These are phyloP conservation scores for Ceratina calcarata DNA, from an alignment of 1,140 invertebrate species.

Conservation along the genomic window DNA sequence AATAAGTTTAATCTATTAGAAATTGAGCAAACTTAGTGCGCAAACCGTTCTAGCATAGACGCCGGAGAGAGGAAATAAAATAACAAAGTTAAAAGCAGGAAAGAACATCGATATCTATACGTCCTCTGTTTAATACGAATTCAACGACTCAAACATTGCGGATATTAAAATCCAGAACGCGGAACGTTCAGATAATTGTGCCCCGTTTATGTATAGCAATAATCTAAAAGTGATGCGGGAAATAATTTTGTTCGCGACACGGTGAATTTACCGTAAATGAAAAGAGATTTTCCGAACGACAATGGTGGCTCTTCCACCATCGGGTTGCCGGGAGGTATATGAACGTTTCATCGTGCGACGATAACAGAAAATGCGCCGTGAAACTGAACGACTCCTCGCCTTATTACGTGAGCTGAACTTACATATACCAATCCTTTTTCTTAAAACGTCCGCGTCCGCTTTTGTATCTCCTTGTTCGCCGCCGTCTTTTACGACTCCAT, in stretches of 20 bases:
- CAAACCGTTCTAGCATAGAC: too few species aligned
- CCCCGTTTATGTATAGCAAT: not conserved
- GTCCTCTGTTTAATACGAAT: too few species aligned
- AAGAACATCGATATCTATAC: too few species aligned
- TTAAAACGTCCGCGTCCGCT: constrained; percentile 17
- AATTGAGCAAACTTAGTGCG: too few species aligned
- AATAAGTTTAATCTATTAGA: too few species aligned
- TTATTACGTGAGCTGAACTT: constrained; percentile 25
- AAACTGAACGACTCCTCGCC: constrained; percentile 27
- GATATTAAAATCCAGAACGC: not conserved
- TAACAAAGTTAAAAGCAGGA: too few species aligned
- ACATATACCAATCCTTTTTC: not conserved
- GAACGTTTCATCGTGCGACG: constrained; percentile 37
- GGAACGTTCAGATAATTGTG: not conserved
- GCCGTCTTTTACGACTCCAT: not conserved
- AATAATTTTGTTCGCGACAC: not conserved
- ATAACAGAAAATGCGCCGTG: constrained; percentile 23
- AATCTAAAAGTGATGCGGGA: too few species aligned
- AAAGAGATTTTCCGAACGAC: not conserved
- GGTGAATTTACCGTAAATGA: not conserved
- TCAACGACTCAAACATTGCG: not conserved
- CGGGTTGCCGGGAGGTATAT: constrained; percentile 13
- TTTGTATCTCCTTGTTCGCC: not conserved
- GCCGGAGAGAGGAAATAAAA: too few species aligned
- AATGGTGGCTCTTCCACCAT: not conserved